Evolutionary conservation across 2,113 vertebrate genomes (phyloP).

Genomic region (Urocynchramus pylzowi): DNA sequence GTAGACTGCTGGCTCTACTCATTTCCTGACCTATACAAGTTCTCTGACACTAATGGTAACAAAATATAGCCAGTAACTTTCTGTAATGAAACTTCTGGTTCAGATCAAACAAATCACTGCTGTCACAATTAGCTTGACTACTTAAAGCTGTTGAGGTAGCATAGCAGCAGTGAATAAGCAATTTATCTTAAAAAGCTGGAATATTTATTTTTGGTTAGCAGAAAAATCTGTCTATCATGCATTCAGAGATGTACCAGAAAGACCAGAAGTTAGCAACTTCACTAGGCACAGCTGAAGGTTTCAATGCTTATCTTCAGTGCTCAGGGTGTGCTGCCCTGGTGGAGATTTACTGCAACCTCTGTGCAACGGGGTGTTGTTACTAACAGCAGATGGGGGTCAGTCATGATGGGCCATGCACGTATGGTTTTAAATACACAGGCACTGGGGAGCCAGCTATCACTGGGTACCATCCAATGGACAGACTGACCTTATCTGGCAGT

Average conservation of each 20-base stretch:
- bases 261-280: background rate
- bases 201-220: background rate
- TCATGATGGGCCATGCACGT: rapidly evolving
- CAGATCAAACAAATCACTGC: background rate
- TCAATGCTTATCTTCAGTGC: background rate
- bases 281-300: background rate
- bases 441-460: background rate
- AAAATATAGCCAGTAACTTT: background rate
- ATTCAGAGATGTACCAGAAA: background rate
- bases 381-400: background rate
- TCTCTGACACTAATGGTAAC: background rate
- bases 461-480: background rate
- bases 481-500: background rate
- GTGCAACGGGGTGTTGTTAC: background rate
- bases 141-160: background rate
- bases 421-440: background rate
- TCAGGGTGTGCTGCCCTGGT: background rate
- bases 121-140: background rate
- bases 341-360: background rate
- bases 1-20: background rate
- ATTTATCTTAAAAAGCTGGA: background rate
- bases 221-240: background rate
- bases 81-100: background rate
- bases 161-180: background rate
- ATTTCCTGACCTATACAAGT: conserved; percentile 9